Evolutionary conservation across 1,140 invertebrate genomes (phyloP).

Genomic region (Bathynomus jamesi): DNA sequence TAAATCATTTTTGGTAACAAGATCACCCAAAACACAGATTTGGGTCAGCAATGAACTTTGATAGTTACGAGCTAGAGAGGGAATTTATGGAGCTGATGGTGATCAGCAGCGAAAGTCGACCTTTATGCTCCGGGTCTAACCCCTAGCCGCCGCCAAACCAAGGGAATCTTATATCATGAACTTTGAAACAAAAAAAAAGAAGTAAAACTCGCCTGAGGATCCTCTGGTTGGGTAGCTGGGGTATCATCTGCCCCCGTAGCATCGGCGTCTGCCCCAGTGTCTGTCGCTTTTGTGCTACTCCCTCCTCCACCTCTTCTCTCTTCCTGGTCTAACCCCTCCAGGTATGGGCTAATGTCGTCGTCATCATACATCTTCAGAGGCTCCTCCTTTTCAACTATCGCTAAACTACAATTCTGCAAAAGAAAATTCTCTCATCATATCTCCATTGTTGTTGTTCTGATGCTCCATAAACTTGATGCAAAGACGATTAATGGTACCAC

Average conservation of each 20-base stretch:
- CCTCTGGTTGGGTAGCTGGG: not conserved
- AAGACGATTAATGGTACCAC: constrained; percentile 14
- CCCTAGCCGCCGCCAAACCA: no score
- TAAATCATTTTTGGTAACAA: no score
- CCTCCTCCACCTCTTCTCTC: constrained; percentile 57
- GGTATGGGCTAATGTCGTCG: constrained; percentile 58
- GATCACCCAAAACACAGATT: no score
- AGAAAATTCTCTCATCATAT: constrained; percentile 6
- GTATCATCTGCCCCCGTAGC: constrained; percentile 11
- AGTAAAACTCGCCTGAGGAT: not conserved
- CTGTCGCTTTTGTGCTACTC: no score
- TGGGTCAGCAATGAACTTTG: no score
- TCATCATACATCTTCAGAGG: constrained; percentile 74
- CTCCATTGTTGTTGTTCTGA: not conserved
- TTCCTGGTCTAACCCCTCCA: constrained; percentile 63
- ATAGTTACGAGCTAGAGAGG: no score
- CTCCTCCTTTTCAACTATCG: constrained; percentile 72
- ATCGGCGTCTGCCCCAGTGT: constrained; percentile 38
- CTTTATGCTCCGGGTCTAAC: no score
- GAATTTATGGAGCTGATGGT: no score
- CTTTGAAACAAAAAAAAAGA: no score
- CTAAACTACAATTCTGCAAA: constrained; percentile 79
- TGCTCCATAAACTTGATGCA: constrained; percentile 34
- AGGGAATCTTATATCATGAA: no score
- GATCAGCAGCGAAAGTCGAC: no score